phyloP scores from a whole-genome alignment of 2,113 vertebrate species.

The Bos javanicus region DNA sequence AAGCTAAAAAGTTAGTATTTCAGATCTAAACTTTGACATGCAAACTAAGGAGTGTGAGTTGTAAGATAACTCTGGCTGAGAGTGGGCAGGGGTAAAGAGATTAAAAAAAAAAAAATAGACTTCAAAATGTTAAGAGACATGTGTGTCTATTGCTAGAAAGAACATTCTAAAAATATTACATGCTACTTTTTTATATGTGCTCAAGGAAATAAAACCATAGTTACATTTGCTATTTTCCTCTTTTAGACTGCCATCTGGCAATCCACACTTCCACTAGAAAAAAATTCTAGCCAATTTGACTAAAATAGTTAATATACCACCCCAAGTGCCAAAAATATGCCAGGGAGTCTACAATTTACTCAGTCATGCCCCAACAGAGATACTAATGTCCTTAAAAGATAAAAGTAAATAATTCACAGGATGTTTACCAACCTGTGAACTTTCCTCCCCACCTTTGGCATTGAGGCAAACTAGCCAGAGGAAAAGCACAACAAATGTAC shows the following conservation, averaged over 20 bases:
- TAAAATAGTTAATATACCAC: conserved; percentile 54
- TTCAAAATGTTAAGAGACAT: conserved; percentile 41
- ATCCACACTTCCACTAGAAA: conserved; percentile 43
- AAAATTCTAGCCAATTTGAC: conserved; percentile 34
- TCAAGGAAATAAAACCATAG: conserved; percentile 66
- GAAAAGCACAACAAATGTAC: neutral
- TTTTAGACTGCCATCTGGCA: conserved; percentile 71
- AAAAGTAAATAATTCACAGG: conserved; percentile 25
- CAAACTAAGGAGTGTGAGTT: neutral
- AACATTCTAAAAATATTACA: conserved; percentile 65
- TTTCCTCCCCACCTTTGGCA: neutral
- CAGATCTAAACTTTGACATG: neutral
- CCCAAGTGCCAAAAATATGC: conserved; percentile 47
- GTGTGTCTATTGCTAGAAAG: conserved; percentile 64
- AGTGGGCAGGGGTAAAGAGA: neutral
- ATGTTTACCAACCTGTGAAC: neutral
- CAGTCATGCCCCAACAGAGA: conserved; percentile 27
- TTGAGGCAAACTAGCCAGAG: neutral
- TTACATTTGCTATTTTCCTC: conserved; percentile 60
- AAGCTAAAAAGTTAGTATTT: conserved; percentile 3
- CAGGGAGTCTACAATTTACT: conserved; percentile 28
- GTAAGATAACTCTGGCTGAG: neutral
- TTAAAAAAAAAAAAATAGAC: neutral
- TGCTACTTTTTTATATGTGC: conserved; percentile 35
- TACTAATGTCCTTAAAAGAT: conserved; percentile 17